A percentile compares a stretch with the other conserved stretches of the same genome.
phyloP scores from a whole-genome alignment of 2,888 invertebrate genomes.

The Hesperia comma region DNA sequence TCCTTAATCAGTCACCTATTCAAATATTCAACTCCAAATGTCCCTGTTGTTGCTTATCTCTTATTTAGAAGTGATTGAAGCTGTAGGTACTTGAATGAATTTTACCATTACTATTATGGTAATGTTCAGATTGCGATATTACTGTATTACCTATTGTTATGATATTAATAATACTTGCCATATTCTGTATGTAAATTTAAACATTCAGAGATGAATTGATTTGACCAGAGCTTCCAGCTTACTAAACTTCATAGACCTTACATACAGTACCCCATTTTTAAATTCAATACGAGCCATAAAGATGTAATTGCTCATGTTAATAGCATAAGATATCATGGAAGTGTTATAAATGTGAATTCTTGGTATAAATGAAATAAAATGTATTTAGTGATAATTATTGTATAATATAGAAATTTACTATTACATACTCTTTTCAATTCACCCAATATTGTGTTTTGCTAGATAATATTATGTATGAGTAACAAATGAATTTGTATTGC shows the following conservation, averaged over 20 bases:
- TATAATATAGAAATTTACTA: slow-evolving; percentile 33
- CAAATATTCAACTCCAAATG: too few species aligned
- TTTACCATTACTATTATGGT: too few species aligned
- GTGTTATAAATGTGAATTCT: slow-evolving; percentile 9
- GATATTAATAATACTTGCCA: too few species aligned
- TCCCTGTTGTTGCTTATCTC: too few species aligned
- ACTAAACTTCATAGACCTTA: background rate
- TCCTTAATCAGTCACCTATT: too few species aligned
- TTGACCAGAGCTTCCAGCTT: background rate
- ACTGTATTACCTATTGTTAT: too few species aligned
- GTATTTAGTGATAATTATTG: slow-evolving; percentile 31
- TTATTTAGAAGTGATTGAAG: too few species aligned
- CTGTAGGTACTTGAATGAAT: too few species aligned
- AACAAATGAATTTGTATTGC: too few species aligned
- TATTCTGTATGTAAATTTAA: background rate
- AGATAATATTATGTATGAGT: too few species aligned
- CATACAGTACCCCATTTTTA: background rate
- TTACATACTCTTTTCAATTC: background rate
- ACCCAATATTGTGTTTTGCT: too few species aligned
- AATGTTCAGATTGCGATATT: too few species aligned
- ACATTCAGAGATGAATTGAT: background rate
- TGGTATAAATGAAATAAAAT: slow-evolving; percentile 20
- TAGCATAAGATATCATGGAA: background rate
- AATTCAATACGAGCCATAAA: background rate
- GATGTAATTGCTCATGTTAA: background rate